phyloP scores from a whole-genome alignment of 2,888 invertebrate species.

The Cheilosia soror region DNA sequence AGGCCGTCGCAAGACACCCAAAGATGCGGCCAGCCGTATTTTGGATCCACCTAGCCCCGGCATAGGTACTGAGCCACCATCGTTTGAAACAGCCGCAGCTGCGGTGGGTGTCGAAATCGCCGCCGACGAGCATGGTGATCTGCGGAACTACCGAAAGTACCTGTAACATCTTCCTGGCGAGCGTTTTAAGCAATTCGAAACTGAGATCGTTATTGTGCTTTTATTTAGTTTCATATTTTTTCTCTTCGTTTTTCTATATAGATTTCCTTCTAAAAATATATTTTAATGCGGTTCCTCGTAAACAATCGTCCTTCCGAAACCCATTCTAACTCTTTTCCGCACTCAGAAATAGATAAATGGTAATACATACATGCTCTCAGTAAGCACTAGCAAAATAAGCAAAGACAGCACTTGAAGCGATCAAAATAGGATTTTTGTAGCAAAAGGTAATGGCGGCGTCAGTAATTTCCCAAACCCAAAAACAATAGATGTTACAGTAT shows the following conservation, averaged over 20 bases:
- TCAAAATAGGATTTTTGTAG: conserved; percentile 9
- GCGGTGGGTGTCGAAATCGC: conserved; percentile 80
- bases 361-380: conserved; percentile 13
- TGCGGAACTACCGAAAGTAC: conserved; percentile 83
- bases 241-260: conserved; percentile 30
- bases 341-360: conserved; percentile 56
- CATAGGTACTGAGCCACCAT: conserved; percentile 82
- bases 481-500: conserved; percentile 10
- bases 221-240: conserved; percentile 30
- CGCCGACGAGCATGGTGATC: conserved; percentile 80
- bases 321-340: conserved; percentile 21
- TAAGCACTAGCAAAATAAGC: conserved; percentile 13
- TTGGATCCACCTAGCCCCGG: conserved; percentile 81
- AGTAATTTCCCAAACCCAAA: conserved; percentile 1
- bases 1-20: conserved; percentile 81
- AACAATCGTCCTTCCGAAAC: conserved; percentile 64
- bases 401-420: conserved; percentile 30
- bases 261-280: conserved; percentile 28
- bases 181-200: conserved; percentile 53
- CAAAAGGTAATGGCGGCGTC: neutral
- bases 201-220: conserved; percentile 53
- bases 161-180: conserved; percentile 80
- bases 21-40: conserved; percentile 62
- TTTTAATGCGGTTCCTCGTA: conserved; percentile 67
- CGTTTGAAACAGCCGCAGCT: conserved; percentile 83